These are phyloP conservation scores for Urechis unicinctus DNA, from an alignment of 2,888 invertebrate genomes.

Conservation along the genomic window DNA sequence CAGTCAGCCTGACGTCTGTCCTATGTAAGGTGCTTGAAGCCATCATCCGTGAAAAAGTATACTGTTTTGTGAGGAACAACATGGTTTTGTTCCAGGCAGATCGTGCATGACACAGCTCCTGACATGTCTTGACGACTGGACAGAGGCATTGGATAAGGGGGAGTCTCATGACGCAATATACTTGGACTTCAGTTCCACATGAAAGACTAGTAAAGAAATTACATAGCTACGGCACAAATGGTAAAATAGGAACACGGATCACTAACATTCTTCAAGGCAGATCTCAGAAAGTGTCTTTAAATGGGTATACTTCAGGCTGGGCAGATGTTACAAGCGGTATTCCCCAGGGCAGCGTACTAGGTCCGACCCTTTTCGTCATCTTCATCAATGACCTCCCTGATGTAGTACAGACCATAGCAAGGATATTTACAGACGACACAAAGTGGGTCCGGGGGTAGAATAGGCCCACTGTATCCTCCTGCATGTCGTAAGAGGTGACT, in stretches of 20 bases:
- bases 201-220: too few relatives aligned
- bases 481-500: too few relatives aligned
- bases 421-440: conserved; percentile 14
- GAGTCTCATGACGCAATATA: conserved; percentile 1
- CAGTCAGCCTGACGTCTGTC: not conserved
- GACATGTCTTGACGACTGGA: not conserved
- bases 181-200: too few relatives aligned
- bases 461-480: too few relatives aligned
- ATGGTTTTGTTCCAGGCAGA: conserved; percentile 5
- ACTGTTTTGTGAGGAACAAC: not conserved
- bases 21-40: not conserved
- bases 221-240: too few relatives aligned
- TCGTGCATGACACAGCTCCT: not conserved
- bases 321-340: not conserved
- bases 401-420: not conserved
- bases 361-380: conserved; percentile 12
- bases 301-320: too few relatives aligned
- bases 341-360: conserved; percentile 11
- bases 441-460: too few relatives aligned
- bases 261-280: too few relatives aligned
- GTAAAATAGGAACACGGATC: too few relatives aligned
- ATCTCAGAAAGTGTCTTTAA: too few relatives aligned
- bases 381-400: conserved; percentile 16
- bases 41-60: not conserved
- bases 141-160: not conserved